Base-by-base conservation (phyloP, 1,140 invertebrate species). In the Drosophila ambigua region DNA sequence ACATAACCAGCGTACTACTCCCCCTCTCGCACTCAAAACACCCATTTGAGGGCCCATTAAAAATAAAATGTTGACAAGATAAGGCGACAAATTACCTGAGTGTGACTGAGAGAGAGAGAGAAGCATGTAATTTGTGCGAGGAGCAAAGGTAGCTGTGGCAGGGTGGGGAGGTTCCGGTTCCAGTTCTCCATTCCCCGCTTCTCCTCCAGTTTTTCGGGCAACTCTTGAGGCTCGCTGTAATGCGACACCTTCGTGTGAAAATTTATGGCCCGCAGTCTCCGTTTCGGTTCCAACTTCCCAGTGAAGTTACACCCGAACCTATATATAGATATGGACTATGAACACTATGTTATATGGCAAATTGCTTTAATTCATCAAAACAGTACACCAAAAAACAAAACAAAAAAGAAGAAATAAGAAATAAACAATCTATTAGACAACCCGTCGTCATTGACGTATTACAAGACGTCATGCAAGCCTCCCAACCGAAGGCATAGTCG, bases 381-480 rank as follows among this genome's bases (percentile, higher is more conserved):
- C 64, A n/a, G 45, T 44, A 45, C 31, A 11, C 3, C 28, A 49
- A 60, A 28, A 65, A 43, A 46, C 43, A 24, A 50, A 9, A 24
- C 9, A 7, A 54, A 28, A 59, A 16, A 24, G 43, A 23, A 13
- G 52, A 39, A 68, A 74, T 66, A 55, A 49, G 60, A 68, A 79
- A 83, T 77, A 87, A 88, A 88, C 83, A 79, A 88, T 77, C 79
- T 77, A 89, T 83, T 88, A 77, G 83, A 78, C 83, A 88, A 88
- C 83, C 83, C 83, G 83, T 74, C 83, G 83, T 83, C 65, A 88
- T 88, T 88, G 83, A 88, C 83, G 83, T 88, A 88, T 88, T 83
- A 83, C 79, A 79, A 55, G 83, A 88, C 76, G 72, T 82, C 83
- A 88, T 88, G 83, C 83, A 58, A 88, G 76, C 79, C 63, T 64